These are phyloP conservation scores for Hirtodrosophila trivittata DNA, from an alignment of 2,888 invertebrate genomes.

Conservation along the genomic window DNA sequence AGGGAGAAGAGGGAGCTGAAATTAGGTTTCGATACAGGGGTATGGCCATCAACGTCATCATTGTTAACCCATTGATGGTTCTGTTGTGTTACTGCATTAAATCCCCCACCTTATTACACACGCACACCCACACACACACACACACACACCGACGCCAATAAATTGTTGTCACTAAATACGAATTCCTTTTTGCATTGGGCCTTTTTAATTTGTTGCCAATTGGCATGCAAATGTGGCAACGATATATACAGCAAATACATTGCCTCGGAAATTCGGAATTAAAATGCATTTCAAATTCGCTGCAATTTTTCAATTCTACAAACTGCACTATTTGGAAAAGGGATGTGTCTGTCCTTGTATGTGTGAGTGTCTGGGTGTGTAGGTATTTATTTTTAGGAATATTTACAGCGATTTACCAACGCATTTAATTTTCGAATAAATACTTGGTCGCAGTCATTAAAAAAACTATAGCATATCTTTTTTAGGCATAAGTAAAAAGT, in stretches of 20 bases:
- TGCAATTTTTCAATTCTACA: conserved; percentile 27
- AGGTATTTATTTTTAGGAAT: conserved; percentile 40
- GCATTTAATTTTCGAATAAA: conserved; percentile 48
- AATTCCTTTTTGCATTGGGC: conserved; percentile 54
- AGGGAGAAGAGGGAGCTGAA: not conserved
- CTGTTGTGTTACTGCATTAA: conserved; percentile 30
- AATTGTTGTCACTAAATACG: conserved; percentile 49
- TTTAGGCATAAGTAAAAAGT: too few relatives aligned
- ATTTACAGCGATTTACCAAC: conserved; percentile 61
- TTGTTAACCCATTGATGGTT: conserved; percentile 37
- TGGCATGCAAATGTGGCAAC: conserved; percentile 45
- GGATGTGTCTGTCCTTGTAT: not conserved
- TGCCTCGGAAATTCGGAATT: conserved; percentile 56
- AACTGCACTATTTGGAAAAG: too few relatives aligned
- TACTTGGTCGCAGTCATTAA: too few relatives aligned
- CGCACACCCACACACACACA: not conserved
- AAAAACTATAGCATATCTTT: conserved; percentile 25
- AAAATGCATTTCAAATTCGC: conserved; percentile 70
- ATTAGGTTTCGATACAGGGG: conserved; percentile 6
- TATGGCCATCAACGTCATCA: conserved; percentile 3
- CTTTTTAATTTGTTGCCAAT: conserved; percentile 53
- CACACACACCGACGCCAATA: not conserved
- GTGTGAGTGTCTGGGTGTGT: not conserved
- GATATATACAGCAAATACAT: conserved; percentile 21
- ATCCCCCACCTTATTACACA: not conserved